Conservation (phyloP, 1,140 invertebrate species). For the Drosophila sp. region DNA sequence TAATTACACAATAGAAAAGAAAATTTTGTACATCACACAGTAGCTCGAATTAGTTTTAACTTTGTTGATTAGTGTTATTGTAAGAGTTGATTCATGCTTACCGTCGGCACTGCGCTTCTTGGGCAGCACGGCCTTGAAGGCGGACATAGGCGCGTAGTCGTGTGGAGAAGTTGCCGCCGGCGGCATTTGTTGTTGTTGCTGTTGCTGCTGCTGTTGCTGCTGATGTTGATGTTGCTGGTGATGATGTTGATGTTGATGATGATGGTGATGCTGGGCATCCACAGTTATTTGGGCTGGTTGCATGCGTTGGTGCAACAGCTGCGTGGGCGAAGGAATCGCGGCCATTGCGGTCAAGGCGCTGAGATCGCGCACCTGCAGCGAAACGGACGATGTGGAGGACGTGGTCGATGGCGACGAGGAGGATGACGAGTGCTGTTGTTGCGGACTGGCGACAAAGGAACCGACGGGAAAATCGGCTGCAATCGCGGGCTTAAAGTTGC, state of each 20-base stretch:
- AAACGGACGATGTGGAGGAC: constrained; percentile 26
- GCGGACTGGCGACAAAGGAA: constrained; percentile 66
- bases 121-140: constrained; percentile 80
- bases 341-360: constrained; percentile 77
- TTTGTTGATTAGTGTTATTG: no score
- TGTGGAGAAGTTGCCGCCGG: constrained; percentile 68
- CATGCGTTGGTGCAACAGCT: constrained; percentile 77
- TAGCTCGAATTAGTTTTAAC: no score
- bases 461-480: constrained; percentile 77
- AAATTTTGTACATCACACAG: no score
- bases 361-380: constrained; percentile 77
- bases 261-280: constrained; percentile 63
- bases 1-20: no score
- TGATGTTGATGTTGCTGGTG: no score
- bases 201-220: no score
- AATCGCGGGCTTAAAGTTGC: constrained; percentile 81
- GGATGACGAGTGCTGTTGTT: constrained; percentile 53
- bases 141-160: constrained; percentile 80
- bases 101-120: constrained; percentile 82
- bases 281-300: constrained; percentile 65
- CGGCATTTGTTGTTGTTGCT: constrained; percentile 63
- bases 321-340: constrained; percentile 78
- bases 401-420: constrained; percentile 46
- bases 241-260: constrained; percentile 54
- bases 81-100: constrained; percentile 48